phyloP scores from a whole-genome alignment of 2,888 invertebrate genomes.

The Ichneumon xanthorius region DNA sequence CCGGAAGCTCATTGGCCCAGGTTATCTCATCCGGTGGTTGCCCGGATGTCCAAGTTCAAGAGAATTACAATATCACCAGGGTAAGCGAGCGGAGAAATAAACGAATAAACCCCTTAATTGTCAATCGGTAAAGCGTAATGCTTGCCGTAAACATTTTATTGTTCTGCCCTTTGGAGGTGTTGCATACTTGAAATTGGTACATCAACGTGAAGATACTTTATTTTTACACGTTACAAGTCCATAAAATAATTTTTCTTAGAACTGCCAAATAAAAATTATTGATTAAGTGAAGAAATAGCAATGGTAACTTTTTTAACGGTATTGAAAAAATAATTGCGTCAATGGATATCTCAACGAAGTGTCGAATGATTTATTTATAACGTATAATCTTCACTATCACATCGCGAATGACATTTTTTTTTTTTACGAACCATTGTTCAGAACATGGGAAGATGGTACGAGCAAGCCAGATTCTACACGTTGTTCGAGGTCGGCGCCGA shows the following conservation, averaged over 20 bases:
- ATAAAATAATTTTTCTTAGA: no score
- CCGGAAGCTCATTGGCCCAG: constrained; percentile 83
- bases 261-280: no score
- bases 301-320: no score
- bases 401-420: not conserved
- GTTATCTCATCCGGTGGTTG: constrained; percentile 87
- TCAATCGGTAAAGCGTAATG: not conserved
- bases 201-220: no score
- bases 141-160: not conserved
- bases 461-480: constrained; percentile 90
- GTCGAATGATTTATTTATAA: no score
- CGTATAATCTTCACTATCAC: no score
- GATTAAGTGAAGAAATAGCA: no score
- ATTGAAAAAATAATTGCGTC: no score
- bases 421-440: constrained; percentile 80
- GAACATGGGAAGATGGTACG: constrained; percentile 92
- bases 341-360: no score
- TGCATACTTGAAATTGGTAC: no score
- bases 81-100: constrained; percentile 81
- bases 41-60: constrained; percentile 87
- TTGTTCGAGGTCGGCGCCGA: constrained; percentile 90
- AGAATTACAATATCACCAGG: constrained; percentile 86
- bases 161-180: no score
- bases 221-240: no score
- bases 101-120: not conserved